Percentiles rank a stretch among this genome's conserved stretches.
phyloP scores from a whole-genome alignment of 2,888 invertebrate species.

The Napeogenes sylphis region DNA sequence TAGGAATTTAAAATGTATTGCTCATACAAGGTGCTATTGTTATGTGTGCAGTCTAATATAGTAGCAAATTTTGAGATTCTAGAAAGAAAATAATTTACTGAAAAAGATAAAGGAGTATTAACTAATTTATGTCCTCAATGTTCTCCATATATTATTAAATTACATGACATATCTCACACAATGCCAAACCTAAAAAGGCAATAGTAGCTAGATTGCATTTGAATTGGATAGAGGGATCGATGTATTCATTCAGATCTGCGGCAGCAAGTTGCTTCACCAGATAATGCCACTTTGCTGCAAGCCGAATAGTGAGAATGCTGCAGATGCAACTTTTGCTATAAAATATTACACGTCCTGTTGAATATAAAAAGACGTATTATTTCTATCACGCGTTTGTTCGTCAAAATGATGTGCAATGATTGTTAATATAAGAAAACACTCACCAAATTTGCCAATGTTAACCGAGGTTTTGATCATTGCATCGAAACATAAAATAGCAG shows the following conservation, averaged over 20 bases:
- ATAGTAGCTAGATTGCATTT: constrained; percentile 38
- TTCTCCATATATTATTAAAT: background rate
- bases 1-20: constrained; percentile 31
- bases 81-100: constrained; percentile 46
- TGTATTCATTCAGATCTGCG: constrained; percentile 41
- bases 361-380: constrained; percentile 14
- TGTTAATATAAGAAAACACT: background rate
- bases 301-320: constrained; percentile 40
- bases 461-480: background rate
- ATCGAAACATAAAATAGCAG: background rate
- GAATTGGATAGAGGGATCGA: constrained; percentile 35
- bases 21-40: constrained; percentile 29
- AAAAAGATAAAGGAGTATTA: constrained; percentile 24
- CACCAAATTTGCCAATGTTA: background rate
- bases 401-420: background rate
- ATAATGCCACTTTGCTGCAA: constrained; percentile 46
- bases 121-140: background rate
- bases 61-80: constrained; percentile 26
- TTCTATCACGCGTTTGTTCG: background rate
- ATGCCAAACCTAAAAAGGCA: constrained; percentile 34
- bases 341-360: constrained; percentile 42
- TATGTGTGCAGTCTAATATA: constrained; percentile 31
- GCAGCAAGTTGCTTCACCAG: constrained; percentile 40
- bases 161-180: constrained; percentile 37
- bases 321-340: constrained; percentile 36